phyloP scores from a whole-genome alignment of 2,888 invertebrate genomes.

The Ernsta delagoae region DNA sequence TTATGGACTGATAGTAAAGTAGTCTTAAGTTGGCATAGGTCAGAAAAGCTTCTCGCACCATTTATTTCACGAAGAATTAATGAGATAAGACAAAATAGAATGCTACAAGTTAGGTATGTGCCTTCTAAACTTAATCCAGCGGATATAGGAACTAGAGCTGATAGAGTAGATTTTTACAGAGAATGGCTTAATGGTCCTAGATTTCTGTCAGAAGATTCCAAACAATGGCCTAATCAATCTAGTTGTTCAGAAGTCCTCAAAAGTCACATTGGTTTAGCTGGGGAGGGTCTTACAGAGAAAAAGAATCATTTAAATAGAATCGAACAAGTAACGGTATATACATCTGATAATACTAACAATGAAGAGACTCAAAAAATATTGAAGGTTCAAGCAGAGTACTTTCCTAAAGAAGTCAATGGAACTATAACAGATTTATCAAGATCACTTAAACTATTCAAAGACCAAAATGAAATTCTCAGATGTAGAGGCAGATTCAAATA shows the following conservation, averaged over 20 bases:
- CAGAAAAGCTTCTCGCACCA: not conserved
- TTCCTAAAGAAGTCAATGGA: not conserved
- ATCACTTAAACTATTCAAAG: not conserved
- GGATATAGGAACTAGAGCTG: conserved; percentile 27
- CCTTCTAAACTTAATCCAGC: conserved; percentile 29
- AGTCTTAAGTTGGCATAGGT: not conserved
- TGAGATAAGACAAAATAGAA: conserved; percentile 13
- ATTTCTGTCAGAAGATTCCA: not conserved
- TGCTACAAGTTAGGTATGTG: conserved; percentile 21
- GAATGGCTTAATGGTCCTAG: not conserved
- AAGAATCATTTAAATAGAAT: not conserved
- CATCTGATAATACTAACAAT: not conserved
- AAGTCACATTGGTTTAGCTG: not conserved
- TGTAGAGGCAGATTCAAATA: conserved; percentile 3
- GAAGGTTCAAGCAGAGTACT: not conserved
- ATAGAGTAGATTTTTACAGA: conserved; percentile 3
- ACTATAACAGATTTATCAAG: not conserved
- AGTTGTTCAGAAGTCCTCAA: not conserved
- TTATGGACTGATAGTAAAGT: not conserved
- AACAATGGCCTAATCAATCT: not conserved
- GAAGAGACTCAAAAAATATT: conserved; percentile 2
- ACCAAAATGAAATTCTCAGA: not conserved
- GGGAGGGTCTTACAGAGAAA: conserved; percentile 6
- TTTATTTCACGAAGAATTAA: not conserved
- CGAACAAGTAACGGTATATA: not conserved